Conservation (phyloP, 2,797 vertebrate species). For the Helicolenus hilgendorfi region DNA sequence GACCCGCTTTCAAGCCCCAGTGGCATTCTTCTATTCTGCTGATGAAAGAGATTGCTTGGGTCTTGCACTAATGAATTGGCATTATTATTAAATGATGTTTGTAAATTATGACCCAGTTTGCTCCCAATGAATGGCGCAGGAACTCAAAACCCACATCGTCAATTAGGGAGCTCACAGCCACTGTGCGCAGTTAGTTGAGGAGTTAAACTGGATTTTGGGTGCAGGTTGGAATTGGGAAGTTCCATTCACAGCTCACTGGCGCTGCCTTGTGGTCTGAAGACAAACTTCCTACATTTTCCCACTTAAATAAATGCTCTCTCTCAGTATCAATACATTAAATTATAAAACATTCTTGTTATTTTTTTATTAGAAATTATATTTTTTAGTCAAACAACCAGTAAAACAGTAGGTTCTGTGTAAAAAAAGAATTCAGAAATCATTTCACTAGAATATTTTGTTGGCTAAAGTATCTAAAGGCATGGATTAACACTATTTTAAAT, state of each 20-base stretch:
- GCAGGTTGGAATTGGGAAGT: slow-evolving; percentile 10
- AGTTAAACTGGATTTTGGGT: slow-evolving; percentile 44
- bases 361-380: background rate
- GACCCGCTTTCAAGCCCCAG: slow-evolving; percentile 77
- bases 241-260: slow-evolving; percentile 73
- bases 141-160: slow-evolving; percentile 76
- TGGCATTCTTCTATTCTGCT: slow-evolving; percentile 78
- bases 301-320: background rate
- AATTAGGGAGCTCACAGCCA: slow-evolving; percentile 65
- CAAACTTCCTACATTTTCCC: background rate
- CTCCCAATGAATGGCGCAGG: slow-evolving; percentile 65
- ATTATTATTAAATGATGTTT: slow-evolving; percentile 91
- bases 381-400: background rate
- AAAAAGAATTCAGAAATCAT: background rate
- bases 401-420: background rate
- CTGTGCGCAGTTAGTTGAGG: slow-evolving; percentile 40
- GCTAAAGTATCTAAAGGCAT: slow-evolving; percentile 13
- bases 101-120: slow-evolving; percentile 88
- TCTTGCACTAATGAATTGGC: slow-evolving; percentile 87
- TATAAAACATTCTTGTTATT: background rate
- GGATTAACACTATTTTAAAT: slow-evolving; percentile 14
- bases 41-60: slow-evolving; percentile 87
- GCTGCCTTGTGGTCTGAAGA: slow-evolving; percentile 66
- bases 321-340: background rate
- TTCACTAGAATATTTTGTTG: background rate